Evolutionary conservation across 2,888 invertebrate species (phyloP).

Genomic region (Pterobdella sp.): DNA sequence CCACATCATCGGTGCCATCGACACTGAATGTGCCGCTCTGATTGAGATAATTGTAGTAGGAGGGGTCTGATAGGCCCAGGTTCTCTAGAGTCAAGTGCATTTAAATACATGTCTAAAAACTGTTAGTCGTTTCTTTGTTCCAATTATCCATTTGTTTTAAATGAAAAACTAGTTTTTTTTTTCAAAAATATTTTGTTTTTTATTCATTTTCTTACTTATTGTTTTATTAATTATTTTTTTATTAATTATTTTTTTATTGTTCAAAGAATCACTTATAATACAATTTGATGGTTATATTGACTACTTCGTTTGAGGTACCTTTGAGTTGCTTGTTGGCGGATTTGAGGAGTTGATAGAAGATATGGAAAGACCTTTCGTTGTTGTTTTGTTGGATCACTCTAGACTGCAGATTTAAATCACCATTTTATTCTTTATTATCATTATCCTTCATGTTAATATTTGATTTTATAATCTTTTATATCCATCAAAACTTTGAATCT

Average conservation of each 20-base stretch:
- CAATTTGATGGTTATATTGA: not conserved
- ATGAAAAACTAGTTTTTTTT: not conserved
- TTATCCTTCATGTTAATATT: not conserved
- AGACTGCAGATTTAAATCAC: slow-evolving; percentile 50
- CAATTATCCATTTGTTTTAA: not conserved
- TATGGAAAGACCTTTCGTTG: slow-evolving; percentile 62
- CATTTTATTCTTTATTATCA: not conserved
- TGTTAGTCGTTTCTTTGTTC: not conserved
- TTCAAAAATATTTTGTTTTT: not conserved
- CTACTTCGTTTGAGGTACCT: slow-evolving; percentile 45
- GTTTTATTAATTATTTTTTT: not conserved
- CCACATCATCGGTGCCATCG: slow-evolving; percentile 61
- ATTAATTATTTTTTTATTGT: not conserved
- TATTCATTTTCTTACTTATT: not conserved
- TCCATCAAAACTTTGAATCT: too few species aligned
- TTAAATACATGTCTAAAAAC: not conserved
- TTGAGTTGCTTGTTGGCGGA: slow-evolving; percentile 55
- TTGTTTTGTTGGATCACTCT: slow-evolving; percentile 60
- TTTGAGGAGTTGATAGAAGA: slow-evolving; percentile 62
- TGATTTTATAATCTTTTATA: too few species aligned
- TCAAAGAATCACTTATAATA: not conserved
- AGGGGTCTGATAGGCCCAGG: slow-evolving; percentile 58
- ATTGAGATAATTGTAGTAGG: slow-evolving; percentile 60
- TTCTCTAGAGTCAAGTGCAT: slow-evolving; percentile 51
- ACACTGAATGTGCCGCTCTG: slow-evolving; percentile 59